A percentile compares a stretch with the other conserved stretches of the same genome.
Conservation (phyloP, 1,140 invertebrate genomes). For the Drosophila baimaii region DNA sequence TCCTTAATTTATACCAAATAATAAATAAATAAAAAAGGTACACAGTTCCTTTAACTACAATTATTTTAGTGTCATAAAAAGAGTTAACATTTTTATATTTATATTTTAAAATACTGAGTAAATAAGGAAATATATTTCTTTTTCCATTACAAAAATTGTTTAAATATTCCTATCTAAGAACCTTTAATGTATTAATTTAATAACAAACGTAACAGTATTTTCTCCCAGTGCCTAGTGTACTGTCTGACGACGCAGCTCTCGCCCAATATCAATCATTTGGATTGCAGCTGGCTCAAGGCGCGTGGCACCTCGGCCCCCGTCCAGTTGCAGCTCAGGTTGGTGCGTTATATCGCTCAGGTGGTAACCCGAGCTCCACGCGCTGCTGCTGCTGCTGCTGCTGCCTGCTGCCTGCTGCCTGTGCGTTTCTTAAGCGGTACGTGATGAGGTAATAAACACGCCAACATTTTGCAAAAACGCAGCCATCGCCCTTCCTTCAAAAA, state of each 20-base stretch:
- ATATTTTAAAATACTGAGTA: no score
- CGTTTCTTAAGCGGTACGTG: slow-evolving; percentile 69
- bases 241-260: slow-evolving; percentile 50
- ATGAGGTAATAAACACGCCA: slow-evolving; percentile 76
- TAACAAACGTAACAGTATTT: not conserved
- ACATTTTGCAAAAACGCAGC: slow-evolving; percentile 45
- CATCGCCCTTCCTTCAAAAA: slow-evolving; percentile 43
- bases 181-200: not conserved
- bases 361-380: slow-evolving; percentile 62
- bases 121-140: no score
- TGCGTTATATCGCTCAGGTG: slow-evolving; percentile 35
- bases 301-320: slow-evolving; percentile 37
- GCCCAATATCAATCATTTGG: slow-evolving; percentile 77
- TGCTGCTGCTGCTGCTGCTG: no score
- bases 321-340: slow-evolving; percentile 19
- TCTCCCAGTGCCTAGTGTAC: slow-evolving; percentile 14
- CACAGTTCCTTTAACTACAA: no score
- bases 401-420: slow-evolving; percentile 63
- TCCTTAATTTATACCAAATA: not conserved
- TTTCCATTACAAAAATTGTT: not conserved
- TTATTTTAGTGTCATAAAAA: no score
- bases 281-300: slow-evolving; percentile 52
- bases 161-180: not conserved
- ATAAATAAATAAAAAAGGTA: not conserved
- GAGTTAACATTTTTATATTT: no score